Conservation (phyloP, 1,140 invertebrate genomes). For the Copidosoma floridanum region DNA sequence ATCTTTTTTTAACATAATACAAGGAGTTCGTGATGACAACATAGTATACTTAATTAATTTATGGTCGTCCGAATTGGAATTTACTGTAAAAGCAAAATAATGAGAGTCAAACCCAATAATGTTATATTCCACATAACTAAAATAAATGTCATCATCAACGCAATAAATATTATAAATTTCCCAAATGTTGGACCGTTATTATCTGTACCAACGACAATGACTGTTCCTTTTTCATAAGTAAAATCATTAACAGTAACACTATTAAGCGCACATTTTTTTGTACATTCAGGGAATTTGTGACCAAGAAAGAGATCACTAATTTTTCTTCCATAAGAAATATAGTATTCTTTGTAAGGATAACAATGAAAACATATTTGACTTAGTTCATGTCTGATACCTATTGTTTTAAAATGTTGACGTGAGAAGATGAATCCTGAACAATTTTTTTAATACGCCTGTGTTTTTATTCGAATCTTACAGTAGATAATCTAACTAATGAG, state of each 20-base stretch:
- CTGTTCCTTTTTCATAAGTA: background rate
- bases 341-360: background rate
- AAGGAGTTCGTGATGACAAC: too few relatives aligned
- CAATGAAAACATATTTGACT: background rate
- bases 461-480: constrained; percentile 14
- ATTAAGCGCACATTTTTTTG: background rate
- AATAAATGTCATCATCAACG: background rate
- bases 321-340: background rate
- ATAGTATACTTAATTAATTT: too few relatives aligned
- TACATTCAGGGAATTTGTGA: background rate
- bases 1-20: too few relatives aligned
- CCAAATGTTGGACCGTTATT: background rate
- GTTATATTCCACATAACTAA: background rate
- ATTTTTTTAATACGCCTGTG: constrained; percentile 6
- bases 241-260: background rate
- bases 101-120: background rate
- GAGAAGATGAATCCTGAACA: background rate
- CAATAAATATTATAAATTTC: constrained; percentile 4
- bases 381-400: background rate
- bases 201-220: background rate
- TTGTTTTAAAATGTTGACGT: background rate
- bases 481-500: background rate
- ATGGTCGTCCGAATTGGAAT: too few relatives aligned
- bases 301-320: background rate
- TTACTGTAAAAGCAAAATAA: constrained; percentile 1